Conservation (phyloP, 2,797 vertebrate genomes). For the Cyclopterus lumpus region DNA sequence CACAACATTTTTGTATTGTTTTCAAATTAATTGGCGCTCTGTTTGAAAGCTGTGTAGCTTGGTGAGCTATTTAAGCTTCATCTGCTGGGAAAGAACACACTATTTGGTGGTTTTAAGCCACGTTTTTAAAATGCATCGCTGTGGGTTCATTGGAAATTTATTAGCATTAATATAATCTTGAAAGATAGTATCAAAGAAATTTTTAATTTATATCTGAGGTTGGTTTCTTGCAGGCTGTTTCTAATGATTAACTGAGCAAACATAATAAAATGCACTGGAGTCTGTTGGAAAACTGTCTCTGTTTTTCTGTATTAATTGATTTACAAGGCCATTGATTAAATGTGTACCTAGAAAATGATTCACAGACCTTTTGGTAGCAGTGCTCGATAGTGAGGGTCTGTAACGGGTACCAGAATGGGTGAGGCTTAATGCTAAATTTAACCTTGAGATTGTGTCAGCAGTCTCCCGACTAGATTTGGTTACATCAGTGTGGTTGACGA, state of each 20-base stretch:
- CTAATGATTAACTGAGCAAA: constrained; percentile 71
- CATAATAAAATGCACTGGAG: constrained; percentile 81
- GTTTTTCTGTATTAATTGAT: not conserved
- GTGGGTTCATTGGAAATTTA: constrained; percentile 48
- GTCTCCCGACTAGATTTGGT: constrained; percentile 51
- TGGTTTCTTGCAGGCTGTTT: constrained; percentile 71
- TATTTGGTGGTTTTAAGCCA: constrained; percentile 33
- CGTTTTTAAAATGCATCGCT: constrained; percentile 60
- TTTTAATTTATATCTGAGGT: constrained; percentile 77
- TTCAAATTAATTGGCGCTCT: constrained; percentile 30
- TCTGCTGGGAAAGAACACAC: constrained; percentile 43
- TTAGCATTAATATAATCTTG: constrained; percentile 67
- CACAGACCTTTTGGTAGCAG: not conserved
- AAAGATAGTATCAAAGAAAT: constrained; percentile 33
- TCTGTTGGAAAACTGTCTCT: constrained; percentile 51
- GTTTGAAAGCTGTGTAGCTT: constrained; percentile 40
- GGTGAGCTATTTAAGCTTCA: constrained; percentile 55
- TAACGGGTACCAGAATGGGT: constrained; percentile 29
- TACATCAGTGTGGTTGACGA: constrained; percentile 26
- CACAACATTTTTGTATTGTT: constrained; percentile 19
- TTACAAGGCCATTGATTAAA: not conserved
- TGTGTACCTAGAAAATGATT: not conserved
- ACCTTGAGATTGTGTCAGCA: constrained; percentile 57
- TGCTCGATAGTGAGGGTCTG: constrained; percentile 23
- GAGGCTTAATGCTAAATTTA: constrained; percentile 65